phyloP scores from a whole-genome alignment of 2,888 invertebrate genomes.

The Oxycera nigricornis region DNA sequence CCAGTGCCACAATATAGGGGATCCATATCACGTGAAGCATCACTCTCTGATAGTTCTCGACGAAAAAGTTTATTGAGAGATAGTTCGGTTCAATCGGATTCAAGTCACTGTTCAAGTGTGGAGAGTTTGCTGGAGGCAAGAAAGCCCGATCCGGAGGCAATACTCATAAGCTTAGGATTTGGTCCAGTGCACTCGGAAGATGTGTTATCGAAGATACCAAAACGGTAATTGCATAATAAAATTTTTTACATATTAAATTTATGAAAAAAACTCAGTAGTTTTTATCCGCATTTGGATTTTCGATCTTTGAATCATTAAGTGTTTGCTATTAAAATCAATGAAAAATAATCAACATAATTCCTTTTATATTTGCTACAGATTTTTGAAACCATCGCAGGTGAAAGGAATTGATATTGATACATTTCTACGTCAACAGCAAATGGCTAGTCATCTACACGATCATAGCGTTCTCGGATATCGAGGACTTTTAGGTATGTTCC shows the following conservation, averaged over 20 bases:
- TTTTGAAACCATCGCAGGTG: constrained; percentile 80
- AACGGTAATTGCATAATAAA: constrained; percentile 52
- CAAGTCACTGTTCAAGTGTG: constrained; percentile 78
- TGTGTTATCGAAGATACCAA: constrained; percentile 80
- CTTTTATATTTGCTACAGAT: constrained; percentile 55
- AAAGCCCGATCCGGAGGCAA: constrained; percentile 87
- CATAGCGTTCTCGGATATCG: constrained; percentile 79
- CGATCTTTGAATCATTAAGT: background rate
- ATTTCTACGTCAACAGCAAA: constrained; percentile 77
- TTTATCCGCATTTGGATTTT: no score
- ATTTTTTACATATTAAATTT: constrained; percentile 53
- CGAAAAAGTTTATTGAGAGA: constrained; percentile 54
- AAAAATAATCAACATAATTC: background rate
- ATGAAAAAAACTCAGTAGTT: background rate
- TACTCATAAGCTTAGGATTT: constrained; percentile 82
- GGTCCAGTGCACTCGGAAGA: constrained; percentile 75
- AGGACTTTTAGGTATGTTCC: constrained; percentile 71
- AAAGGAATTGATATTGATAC: constrained; percentile 78
- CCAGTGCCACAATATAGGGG: constrained; percentile 35
- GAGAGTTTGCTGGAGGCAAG: constrained; percentile 83
- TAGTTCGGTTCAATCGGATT: constrained; percentile 60
- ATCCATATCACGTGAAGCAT: constrained; percentile 30
- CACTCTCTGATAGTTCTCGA: constrained; percentile 46
- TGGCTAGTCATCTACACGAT: constrained; percentile 75
- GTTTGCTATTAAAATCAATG: background rate